Evolutionary conservation across 2,888 invertebrate genomes (phyloP), one percentile per base, ranked within the genome.

Genomic region (Mystacides longicornis): DNA sequence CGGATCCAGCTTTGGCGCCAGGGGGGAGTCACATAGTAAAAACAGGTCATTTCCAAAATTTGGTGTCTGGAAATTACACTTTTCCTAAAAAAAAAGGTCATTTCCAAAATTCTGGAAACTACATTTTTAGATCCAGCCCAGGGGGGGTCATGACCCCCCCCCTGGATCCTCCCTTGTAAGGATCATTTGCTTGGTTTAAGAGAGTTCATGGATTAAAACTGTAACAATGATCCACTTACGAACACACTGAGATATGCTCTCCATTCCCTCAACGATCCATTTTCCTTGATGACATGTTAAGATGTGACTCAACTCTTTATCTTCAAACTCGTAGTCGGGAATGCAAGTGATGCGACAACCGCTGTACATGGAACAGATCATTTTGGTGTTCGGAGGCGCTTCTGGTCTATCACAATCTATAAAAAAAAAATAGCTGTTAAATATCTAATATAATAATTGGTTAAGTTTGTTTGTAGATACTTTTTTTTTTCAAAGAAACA

Each of bases 161-260:
- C 31, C 9, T 31, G 31, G 31, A 7, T 7, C 9, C 31, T 31
- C 31, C 14, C 9, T 14, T 7, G 21, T 18, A 47, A 18, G n/a
- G 18, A 47, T 21, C 21, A 47, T 47, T 47, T 20, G n/a, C n/a
- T 47, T 47, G 9, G 19, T 5, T 23, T 22, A 48, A 48, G 31
- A 31, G 9, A 7, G 11, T 2, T 53, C 37, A 27, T 33, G 42
- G 49, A 7, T 48, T 43, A 49, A 42, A 27, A n/a, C 46, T 48
- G 57, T 51, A 49, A 45, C 31, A 56, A 31, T 43, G 11, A 23
- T 23, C 2, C 3, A 66, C 73, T 72, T 71, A 84, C 85, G 82
- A 72, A 81, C 76, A 64, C 86, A 86, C n/a, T 78, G 69, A 2
- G 85, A 83, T 27, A 82, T 71, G 0, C 64, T 62, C 1, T 65